Base-by-base conservation (phyloP, 2,888 invertebrate genomes). In the Rutpela maculata region DNA sequence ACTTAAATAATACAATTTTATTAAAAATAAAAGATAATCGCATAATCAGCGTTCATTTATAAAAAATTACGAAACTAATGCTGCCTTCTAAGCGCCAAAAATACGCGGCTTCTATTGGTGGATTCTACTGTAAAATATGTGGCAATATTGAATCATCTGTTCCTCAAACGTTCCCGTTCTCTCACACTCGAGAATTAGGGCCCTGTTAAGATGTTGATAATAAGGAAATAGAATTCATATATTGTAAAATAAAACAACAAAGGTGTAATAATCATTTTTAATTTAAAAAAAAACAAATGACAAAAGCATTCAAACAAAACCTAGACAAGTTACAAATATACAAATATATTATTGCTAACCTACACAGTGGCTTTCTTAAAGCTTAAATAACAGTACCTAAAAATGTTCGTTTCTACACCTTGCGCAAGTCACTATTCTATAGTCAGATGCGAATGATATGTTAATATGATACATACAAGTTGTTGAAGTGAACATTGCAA, bases 281-380 rank as follows among this genome's bases (percentile, higher is more conserved):
- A 84, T 86, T n/a, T 84, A 85, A 84, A 84, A 43, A 50, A 85
- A 83, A 85, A 84, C 70, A 74, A 82, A 84, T 86, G 85, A 86
- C 86, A 87, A 84, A 86, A 86, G 85, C 86, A 84, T 82, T 83
- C 83, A 81, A 86, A 86, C 81, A 78, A 85, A 85, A 85, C 82
- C 67, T 73, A 77, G 79, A 85, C 82, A 81, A 84, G 68, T 84
- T 86, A 87, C 85, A 88, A 87, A 86, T 86, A 85, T 87, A 87
- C 84, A 86, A 86, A 87, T 86, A 85, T 86, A 86, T 88, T 87
- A 87, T 87, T 88, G 87, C 87, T 88, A 85, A 65, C 80, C 84
- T 85, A 85, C 84, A 83, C 82, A 83, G 81, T 69, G 78, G 83
- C 78, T 77, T 76, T 71, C 57, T 80, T 75, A 74, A 81, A 81